Evolutionary conservation across 2,888 invertebrate genomes (phyloP), one percentile per base, ranked within the genome.

Genomic region (Heteromyza rotundicornis): DNA sequence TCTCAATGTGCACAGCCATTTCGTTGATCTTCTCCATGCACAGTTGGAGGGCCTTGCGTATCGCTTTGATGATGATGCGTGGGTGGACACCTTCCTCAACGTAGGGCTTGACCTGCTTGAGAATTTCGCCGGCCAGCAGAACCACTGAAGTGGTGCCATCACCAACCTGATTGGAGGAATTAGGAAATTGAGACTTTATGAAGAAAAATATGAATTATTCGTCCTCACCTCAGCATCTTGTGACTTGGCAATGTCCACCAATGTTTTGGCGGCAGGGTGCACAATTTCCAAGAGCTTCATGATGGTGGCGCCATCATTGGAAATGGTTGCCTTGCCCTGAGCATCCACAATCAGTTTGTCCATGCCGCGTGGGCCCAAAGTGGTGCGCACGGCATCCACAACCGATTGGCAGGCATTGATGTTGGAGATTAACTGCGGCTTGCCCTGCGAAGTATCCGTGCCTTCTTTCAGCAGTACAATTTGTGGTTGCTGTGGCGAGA

Each of bases 81-180:
- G 99, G 96, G 82, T 99, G 98, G 0, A 88, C 88, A 14, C 97
- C 97, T 84, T 99, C 99, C 80, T 99, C 99, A 27, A 99, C 89
- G 76, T 92, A 98, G 0, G 94, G 92, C 82, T 98, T 98, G 69
- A 96, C 86, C 79, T 96, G 92, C 84, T 96, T 97, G 70, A 99
- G 84, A 68, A 98, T 91, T 84, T 99, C 98, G 14, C 96, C 96
- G 32, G 98, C 96, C 56, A 99, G 84, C 63, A 99, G 85, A 2
- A 98, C 98, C 24, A 99, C 99, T 59, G 94, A 96, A 0, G 99
- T 99, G 10, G 99, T 99, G 7, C 99, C 99, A 85, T 99, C 99
- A 2, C 99, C 99, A 58, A 99, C 94, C 94, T 95, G 62, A 22
- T n/a, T 54, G 10, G 17, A 63, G 10, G 44, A 14, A 52, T 16